These are phyloP conservation scores for Apus apus DNA, from an alignment of 2,113 vertebrate genomes.

Conservation along the genomic window DNA sequence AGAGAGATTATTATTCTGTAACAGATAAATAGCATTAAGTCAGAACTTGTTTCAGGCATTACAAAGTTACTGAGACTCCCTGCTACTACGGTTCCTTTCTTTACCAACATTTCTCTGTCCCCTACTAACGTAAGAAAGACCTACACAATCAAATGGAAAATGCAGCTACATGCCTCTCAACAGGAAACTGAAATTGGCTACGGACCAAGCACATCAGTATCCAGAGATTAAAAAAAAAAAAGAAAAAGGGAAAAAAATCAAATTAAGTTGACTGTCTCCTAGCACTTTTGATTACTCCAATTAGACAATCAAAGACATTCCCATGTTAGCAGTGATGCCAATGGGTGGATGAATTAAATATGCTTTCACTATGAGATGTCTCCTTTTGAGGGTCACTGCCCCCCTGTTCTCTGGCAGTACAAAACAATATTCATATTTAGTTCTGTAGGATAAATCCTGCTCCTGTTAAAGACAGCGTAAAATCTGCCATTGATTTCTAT, in stretches of 20 bases:
- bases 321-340: not conserved
- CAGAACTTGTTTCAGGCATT: constrained; percentile 25
- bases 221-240: not conserved
- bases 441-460: not conserved
- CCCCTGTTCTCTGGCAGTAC: not conserved
- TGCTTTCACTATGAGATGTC: not conserved
- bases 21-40: constrained; percentile 36
- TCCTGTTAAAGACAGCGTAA: not conserved
- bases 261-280: not conserved
- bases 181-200: not conserved
- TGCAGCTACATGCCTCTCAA: not conserved
- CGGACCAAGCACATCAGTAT: not conserved
- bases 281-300: not conserved
- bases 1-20: not conserved
- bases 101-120: not conserved
- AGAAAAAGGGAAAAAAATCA: not conserved
- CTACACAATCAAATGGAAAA: not conserved
- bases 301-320: constrained; percentile 26
- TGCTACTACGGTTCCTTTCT: not conserved
- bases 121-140: not conserved
- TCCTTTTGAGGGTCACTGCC: not conserved
- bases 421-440: not conserved
- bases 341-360: not conserved
- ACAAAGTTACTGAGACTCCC: not conserved
- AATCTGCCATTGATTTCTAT: not conserved